Percentiles rank a stretch among this genome's conserved stretches.
phyloP scores from a whole-genome alignment of 2,888 invertebrate genomes.

The Dolomedes plantarius region DNA sequence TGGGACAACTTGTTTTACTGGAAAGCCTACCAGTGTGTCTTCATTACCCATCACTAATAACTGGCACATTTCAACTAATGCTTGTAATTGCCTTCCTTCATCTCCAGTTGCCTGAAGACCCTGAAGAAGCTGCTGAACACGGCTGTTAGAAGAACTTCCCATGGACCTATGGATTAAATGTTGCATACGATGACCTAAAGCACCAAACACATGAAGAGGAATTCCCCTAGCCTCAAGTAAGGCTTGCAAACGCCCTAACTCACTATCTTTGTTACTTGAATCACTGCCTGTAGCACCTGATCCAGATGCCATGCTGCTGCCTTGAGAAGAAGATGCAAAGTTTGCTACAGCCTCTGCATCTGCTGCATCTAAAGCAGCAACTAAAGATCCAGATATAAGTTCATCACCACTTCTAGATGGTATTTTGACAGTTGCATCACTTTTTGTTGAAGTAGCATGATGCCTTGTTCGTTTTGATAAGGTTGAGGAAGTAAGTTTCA shows the following conservation, averaged over 20 bases:
- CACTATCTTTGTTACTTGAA: constrained; percentile 90
- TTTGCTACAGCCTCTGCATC: not conserved
- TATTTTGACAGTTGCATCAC: not conserved
- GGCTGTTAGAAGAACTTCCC: constrained; percentile 88
- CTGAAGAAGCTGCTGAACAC: constrained; percentile 93
- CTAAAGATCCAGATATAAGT: not conserved
- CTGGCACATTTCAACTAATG: constrained; percentile 99
- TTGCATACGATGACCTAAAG: constrained; percentile 96
- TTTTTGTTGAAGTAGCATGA: not conserved
- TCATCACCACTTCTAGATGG: not conserved
- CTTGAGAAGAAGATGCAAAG: not conserved
- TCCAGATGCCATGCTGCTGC: not conserved
- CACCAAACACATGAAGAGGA: constrained; percentile 96
- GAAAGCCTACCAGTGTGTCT: constrained; percentile 97
- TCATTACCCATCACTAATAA: constrained; percentile 99
- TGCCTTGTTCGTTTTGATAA: not conserved
- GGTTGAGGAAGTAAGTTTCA: not conserved
- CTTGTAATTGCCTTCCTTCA: constrained; percentile 96
- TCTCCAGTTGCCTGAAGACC: constrained; percentile 95
- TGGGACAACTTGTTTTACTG: constrained; percentile 97
- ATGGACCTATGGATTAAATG: constrained; percentile 95
- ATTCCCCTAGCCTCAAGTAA: constrained; percentile 94
- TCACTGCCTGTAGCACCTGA: constrained; percentile 82
- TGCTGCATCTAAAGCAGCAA: not conserved
- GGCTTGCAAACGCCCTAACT: constrained; percentile 96